Percentiles rank a stretch among this genome's conserved stretches.
Evolutionary conservation across 2,888 invertebrate genomes (phyloP).

Genomic region (Hedya salicella): DNA sequence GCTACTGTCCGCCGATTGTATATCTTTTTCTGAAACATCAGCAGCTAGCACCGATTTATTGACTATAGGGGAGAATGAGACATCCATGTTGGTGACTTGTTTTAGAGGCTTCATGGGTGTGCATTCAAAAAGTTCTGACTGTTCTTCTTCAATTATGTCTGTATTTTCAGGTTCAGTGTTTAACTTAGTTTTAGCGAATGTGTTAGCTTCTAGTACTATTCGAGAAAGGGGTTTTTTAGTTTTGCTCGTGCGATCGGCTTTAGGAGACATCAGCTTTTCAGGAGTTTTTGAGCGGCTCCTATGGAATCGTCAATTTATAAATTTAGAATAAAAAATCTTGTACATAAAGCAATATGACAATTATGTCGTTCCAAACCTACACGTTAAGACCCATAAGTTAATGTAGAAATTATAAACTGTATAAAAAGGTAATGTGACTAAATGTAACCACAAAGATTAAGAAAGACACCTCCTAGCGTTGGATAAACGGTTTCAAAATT

Average conservation of each 20-base stretch:
- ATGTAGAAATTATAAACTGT: no score
- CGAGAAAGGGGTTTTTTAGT: slow-evolving; percentile 73
- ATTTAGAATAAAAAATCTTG: no score
- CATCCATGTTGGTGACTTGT: slow-evolving; percentile 65
- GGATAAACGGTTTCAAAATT: no score
- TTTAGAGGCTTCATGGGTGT: slow-evolving; percentile 73
- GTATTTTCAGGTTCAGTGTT: slow-evolving; percentile 59
- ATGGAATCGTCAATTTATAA: slow-evolving; percentile 45
- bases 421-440: no score
- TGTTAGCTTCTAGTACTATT: slow-evolving; percentile 75
- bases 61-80: slow-evolving; percentile 74
- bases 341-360: no score
- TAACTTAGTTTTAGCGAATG: slow-evolving; percentile 72
- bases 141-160: slow-evolving; percentile 48
- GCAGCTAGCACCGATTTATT: slow-evolving; percentile 72
- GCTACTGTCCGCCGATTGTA: slow-evolving; percentile 54
- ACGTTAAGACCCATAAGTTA: no score
- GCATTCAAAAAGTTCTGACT: slow-evolving; percentile 57
- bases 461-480: no score
- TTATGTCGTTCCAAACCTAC: no score
- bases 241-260: slow-evolving; percentile 61
- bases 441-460: no score
- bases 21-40: slow-evolving; percentile 55
- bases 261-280: slow-evolving; percentile 73
- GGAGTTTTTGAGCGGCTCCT: slow-evolving; percentile 78